A percentile compares a stretch with the other conserved stretches of the same genome.
These are phyloP conservation scores for Thymelicus sylvestris DNA, from an alignment of 2,888 invertebrate species.

Conservation along the genomic window DNA sequence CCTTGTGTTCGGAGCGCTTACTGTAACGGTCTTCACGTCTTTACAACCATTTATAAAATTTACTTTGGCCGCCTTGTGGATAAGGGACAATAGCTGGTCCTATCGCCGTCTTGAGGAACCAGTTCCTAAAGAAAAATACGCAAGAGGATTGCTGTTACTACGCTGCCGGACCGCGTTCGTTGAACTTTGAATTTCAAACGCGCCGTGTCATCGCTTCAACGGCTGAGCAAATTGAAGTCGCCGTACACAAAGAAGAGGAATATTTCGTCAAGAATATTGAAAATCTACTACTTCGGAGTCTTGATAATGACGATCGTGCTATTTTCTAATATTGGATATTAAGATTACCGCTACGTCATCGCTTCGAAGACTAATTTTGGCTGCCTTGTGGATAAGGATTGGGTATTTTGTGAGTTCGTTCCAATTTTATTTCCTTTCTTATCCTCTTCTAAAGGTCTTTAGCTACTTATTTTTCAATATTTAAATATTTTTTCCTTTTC, in stretches of 20 bases:
- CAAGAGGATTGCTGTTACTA: not conserved
- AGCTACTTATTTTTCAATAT: not conserved
- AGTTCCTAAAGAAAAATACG: too few relatives aligned
- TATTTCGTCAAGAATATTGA: too few relatives aligned
- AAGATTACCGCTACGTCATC: not conserved
- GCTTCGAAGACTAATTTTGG: not conserved
- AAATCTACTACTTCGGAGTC: not conserved
- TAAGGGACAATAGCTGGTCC: too few relatives aligned
- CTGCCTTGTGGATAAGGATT: conserved; percentile 3
- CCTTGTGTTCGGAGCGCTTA: too few relatives aligned
- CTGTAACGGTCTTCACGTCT: too few relatives aligned
- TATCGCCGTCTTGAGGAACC: too few relatives aligned
- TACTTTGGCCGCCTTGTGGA: too few relatives aligned
- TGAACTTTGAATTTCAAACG: not conserved
- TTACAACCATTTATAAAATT: too few relatives aligned
- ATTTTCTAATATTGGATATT: not conserved
- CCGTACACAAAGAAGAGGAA: not conserved
- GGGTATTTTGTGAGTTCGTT: not conserved
- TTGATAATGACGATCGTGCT: not conserved
- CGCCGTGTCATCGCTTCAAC: not conserved
- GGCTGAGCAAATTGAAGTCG: not conserved
- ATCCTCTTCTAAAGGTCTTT: conserved; percentile 3
- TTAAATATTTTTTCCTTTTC: not conserved
- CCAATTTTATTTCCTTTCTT: not conserved
- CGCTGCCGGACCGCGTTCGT: not conserved